Percentiles rank a stretch among this genome's conserved stretches.
Evolutionary conservation across 2,113 vertebrate species (phyloP).

Genomic region (Poeciliopsis occidentalis): DNA sequence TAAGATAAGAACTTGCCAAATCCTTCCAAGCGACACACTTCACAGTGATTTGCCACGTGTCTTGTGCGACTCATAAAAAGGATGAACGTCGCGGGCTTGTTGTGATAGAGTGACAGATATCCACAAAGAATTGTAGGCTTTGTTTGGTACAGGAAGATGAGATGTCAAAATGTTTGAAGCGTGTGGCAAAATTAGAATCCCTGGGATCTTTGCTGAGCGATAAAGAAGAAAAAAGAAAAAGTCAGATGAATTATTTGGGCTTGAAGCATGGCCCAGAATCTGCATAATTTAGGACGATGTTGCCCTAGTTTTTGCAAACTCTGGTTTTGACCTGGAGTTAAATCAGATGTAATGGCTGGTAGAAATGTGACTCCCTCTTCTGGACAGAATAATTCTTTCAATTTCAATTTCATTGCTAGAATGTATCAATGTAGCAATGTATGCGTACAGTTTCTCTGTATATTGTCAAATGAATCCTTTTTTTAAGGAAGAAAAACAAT

Average conservation of each 20-base stretch:
- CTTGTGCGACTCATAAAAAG: conserved; percentile 41
- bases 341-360: conserved; percentile 9
- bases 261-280: conserved; percentile 46
- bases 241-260: conserved; percentile 55
- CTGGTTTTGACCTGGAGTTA: conserved; percentile 46
- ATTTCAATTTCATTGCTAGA: not conserved
- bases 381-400: conserved; percentile 15
- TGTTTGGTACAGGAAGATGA: conserved; percentile 51
- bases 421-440: no score
- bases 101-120: conserved; percentile 68
- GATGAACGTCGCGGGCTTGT: conserved; percentile 27
- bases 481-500: not conserved
- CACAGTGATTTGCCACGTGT: conserved; percentile 61
- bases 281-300: conserved; percentile 54
- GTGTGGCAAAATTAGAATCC: conserved; percentile 51
- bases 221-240: conserved; percentile 4
- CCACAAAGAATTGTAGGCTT: conserved; percentile 57
- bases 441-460: conserved; percentile 13
- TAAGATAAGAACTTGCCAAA: conserved; percentile 69
- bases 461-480: conserved; percentile 31
- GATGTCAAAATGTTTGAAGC: conserved; percentile 36
- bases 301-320: conserved; percentile 55
- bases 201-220: conserved; percentile 46
- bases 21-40: conserved; percentile 68
- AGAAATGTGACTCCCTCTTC: conserved; percentile 30